Conservation (phyloP, 2,113 vertebrate genomes). For the Fregetta grallaria region DNA sequence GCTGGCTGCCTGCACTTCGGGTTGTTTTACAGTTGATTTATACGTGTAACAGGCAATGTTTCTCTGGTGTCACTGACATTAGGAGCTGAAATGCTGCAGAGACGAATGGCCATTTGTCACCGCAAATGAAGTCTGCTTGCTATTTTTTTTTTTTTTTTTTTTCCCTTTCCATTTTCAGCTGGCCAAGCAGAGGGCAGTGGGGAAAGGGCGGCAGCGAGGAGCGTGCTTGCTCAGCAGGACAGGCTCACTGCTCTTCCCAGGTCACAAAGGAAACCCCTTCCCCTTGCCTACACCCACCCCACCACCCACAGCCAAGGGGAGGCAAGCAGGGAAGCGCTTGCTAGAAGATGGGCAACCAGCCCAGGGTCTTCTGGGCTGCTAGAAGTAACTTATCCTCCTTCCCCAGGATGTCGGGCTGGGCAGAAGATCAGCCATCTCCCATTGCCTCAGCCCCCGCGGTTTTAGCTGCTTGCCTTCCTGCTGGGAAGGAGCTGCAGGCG, state of each 20-base stretch:
- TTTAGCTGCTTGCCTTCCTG: background rate
- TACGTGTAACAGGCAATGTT: slow-evolving; percentile 14
- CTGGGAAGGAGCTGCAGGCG: background rate
- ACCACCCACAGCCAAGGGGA: background rate
- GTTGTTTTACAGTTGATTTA: slow-evolving; percentile 56
- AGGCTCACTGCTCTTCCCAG: background rate
- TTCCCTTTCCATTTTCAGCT: background rate
- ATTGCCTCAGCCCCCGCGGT: accelerated
- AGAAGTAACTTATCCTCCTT: background rate
- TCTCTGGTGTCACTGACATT: slow-evolving; percentile 19
- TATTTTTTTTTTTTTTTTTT: background rate
- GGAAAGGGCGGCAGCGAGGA: background rate
- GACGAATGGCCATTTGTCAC: slow-evolving; percentile 41
- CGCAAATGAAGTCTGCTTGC: background rate
- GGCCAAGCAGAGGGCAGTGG: background rate
- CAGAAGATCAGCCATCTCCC: background rate
- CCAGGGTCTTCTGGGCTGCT: background rate
- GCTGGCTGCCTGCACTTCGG: background rate
- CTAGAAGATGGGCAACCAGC: background rate
- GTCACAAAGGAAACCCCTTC: background rate
- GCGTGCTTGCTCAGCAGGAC: accelerated
- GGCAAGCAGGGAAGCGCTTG: background rate
- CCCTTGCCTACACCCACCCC: accelerated
- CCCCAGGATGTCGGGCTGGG: accelerated
- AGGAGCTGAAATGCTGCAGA: slow-evolving; percentile 33